A percentile compares a stretch with the other conserved stretches of the same genome.
These are phyloP conservation scores for Phthorimaea operculella DNA, from an alignment of 1,140 invertebrate genomes.

Conservation along the genomic window DNA sequence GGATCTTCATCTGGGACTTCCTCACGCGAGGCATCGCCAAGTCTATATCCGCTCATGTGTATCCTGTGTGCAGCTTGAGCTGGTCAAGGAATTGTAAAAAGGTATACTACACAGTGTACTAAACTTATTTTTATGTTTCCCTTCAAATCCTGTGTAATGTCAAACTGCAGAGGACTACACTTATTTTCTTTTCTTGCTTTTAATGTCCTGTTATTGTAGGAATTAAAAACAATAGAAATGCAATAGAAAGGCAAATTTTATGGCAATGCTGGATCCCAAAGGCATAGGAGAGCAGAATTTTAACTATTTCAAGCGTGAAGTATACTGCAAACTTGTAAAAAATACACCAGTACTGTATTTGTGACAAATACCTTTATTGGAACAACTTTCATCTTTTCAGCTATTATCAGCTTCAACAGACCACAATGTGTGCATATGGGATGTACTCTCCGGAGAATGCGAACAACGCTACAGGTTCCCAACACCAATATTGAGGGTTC, in stretches of 20 bases:
- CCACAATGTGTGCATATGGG: conserved; percentile 98
- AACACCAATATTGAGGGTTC: conserved; percentile 92
- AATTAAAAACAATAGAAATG: no score
- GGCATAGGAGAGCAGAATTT: no score
- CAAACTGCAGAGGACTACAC: no score
- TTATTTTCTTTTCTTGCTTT: no score
- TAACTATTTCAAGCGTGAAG: no score
- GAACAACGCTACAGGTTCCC: conserved; percentile 95
- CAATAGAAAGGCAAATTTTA: no score
- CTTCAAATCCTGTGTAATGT: not conserved
- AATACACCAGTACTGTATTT: no score
- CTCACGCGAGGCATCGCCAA: conserved; percentile 96
- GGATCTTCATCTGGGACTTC: conserved; percentile 99
- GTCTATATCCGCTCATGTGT: conserved; percentile 97
- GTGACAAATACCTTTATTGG: no score
- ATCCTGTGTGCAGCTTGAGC: conserved; percentile 96
- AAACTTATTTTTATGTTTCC: not conserved
- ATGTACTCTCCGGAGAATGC: conserved; percentile 92
- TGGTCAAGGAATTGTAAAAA: conserved; percentile 96
- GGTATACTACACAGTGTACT: conserved; percentile 32
- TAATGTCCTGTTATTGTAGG: no score
- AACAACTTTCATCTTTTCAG: conserved; percentile 33
- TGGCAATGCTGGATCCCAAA: no score
- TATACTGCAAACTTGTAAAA: no score
- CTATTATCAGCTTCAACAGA: conserved; percentile 95